phyloP scores from a whole-genome alignment of 2,797 vertebrate species.

The Myotis planiceps region DNA sequence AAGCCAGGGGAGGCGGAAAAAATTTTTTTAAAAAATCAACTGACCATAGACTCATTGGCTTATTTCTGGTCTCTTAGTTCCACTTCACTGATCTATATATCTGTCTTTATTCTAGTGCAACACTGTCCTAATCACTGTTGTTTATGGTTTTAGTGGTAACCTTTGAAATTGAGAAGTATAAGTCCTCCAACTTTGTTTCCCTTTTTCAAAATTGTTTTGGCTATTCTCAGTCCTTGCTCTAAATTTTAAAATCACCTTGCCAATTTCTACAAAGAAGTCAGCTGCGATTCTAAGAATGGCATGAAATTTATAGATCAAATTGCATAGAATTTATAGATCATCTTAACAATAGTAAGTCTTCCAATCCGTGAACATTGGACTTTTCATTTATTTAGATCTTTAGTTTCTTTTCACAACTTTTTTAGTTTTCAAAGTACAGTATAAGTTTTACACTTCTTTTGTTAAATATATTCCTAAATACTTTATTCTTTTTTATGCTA shows the following conservation, averaged over 20 bases:
- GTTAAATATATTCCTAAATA: neutral
- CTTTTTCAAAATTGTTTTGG: neutral
- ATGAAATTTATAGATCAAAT: neutral
- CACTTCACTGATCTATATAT: neutral
- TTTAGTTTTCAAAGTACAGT: neutral
- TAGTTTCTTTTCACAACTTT: neutral
- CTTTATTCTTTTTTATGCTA: conserved; percentile 38
- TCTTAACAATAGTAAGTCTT: neutral
- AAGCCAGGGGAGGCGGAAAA: rapidly evolving
- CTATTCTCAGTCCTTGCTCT: neutral
- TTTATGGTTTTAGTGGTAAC: neutral
- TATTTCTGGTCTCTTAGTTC: neutral
- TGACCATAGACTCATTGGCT: neutral
- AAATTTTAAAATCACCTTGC: neutral
- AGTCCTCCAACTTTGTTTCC: neutral
- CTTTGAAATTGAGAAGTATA: neutral
- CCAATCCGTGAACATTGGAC: neutral
- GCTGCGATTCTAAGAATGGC: neutral
- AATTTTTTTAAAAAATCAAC: too few relatives aligned
- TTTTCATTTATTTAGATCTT: neutral
- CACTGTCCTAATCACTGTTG: neutral
- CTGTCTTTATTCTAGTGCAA: neutral
- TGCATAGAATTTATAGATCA: neutral
- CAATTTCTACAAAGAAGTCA: neutral
- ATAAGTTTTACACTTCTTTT: neutral